A percentile compares a stretch with the other conserved stretches of the same genome.
phyloP scores from a whole-genome alignment of 2,797 vertebrate genomes.

The Halcyon chelicuti region DNA sequence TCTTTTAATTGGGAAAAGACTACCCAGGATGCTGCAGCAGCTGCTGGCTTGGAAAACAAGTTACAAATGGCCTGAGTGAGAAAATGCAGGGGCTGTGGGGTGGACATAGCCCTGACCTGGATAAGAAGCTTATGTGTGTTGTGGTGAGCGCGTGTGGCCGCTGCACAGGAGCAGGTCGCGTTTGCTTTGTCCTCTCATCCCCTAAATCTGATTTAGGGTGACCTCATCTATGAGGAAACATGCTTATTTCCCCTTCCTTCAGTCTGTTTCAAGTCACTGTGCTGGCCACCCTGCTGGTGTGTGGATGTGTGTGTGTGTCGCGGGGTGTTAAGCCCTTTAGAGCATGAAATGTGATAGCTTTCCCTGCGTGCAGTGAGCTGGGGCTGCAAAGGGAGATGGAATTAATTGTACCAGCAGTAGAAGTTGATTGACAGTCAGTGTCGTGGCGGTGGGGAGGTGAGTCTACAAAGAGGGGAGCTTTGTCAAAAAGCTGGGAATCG shows the following conservation, averaged over 20 bases:
- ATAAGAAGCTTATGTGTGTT: neutral
- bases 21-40: neutral
- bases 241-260: neutral
- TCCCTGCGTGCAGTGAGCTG: neutral
- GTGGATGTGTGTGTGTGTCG: neutral
- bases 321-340: slow-evolving; percentile 20
- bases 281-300: neutral
- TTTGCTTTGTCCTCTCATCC: neutral
- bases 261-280: neutral
- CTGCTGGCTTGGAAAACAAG: neutral
- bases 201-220: neutral
- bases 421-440: neutral
- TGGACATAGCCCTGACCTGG: neutral
- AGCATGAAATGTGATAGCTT: slow-evolving; percentile 41
- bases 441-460: fast-evolving
- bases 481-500: neutral
- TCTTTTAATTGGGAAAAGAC: neutral
- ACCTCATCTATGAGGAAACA: neutral
- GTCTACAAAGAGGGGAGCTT: neutral
- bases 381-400: slow-evolving; percentile 15
- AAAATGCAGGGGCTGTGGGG: neutral
- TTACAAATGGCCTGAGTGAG: neutral
- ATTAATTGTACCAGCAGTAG: slow-evolving; percentile 38
- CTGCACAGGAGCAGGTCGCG: neutral
- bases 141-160: fast-evolving